These are phyloP conservation scores for Chauna torquata DNA, from an alignment of 2,113 vertebrate species.

Conservation along the genomic window DNA sequence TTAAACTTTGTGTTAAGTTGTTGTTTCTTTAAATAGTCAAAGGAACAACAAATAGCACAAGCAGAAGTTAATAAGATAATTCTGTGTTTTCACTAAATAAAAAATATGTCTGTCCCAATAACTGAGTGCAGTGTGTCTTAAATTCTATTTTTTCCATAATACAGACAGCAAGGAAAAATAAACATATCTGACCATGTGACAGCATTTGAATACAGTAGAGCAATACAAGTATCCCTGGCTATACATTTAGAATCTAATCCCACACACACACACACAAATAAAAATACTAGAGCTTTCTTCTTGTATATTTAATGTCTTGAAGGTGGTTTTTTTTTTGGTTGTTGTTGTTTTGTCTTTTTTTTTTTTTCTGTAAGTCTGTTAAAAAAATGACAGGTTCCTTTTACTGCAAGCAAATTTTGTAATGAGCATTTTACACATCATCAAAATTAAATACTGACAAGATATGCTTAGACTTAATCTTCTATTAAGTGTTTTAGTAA, in stretches of 20 bases:
- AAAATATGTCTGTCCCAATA: neutral
- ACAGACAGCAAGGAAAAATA: neutral
- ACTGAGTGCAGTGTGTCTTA: neutral
- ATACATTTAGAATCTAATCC: neutral
- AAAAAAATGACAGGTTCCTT: neutral
- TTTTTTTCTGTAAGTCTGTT: neutral
- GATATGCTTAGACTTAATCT: neutral
- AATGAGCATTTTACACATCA: neutral
- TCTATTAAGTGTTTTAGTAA: neutral
- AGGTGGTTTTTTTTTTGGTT: neutral
- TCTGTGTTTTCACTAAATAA: neutral
- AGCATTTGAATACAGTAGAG: neutral
- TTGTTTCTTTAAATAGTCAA: neutral
- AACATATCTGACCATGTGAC: neutral
- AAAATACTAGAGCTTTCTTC: neutral
- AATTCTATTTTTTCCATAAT: neutral
- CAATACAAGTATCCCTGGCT: neutral
- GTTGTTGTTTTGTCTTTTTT: neutral
- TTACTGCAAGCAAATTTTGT: neutral
- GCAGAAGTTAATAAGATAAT: neutral
- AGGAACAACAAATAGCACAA: neutral
- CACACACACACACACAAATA: neutral
- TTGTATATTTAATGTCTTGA: neutral
- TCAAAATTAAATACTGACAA: neutral
- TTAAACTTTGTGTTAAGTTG: neutral